Evolutionary conservation across 2,797 vertebrate genomes (phyloP).

Genomic region (Falco cherrug): DNA sequence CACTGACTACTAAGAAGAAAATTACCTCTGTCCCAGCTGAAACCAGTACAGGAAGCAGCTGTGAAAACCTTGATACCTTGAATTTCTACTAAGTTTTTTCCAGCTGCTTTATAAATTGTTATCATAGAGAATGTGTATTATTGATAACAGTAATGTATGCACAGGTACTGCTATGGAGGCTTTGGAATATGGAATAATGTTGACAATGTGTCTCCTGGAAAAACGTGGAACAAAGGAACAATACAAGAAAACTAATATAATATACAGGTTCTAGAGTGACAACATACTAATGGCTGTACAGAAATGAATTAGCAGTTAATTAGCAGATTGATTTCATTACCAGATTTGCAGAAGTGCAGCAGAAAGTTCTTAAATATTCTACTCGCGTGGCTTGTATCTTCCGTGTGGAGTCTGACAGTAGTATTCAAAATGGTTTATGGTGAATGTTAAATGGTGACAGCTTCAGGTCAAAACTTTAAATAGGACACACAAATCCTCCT

Average conservation of each 20-base stretch:
- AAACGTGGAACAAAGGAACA: constrained; percentile 8
- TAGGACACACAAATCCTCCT: not conserved
- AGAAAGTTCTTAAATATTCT: not conserved
- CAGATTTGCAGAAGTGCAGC: not conserved
- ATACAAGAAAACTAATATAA: constrained; percentile 3
- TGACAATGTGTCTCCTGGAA: constrained; percentile 8
- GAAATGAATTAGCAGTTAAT: not conserved
- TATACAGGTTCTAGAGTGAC: not conserved
- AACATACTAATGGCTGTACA: not conserved
- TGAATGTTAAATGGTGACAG: constrained; percentile 4
- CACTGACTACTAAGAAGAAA: no score
- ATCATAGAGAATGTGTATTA: not conserved
- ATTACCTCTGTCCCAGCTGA: no score
- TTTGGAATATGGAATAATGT: not conserved
- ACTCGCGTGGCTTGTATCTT: not conserved
- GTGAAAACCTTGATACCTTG: not conserved
- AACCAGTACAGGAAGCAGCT: not conserved
- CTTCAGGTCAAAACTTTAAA: not conserved
- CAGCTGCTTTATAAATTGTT: constrained; percentile 38
- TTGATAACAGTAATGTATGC: not conserved
- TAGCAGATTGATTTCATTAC: constrained; percentile 30
- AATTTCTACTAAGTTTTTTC: not conserved
- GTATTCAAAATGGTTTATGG: not conserved
- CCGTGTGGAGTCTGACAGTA: not conserved
- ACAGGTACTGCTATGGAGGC: not conserved